A percentile compares a stretch with the other conserved stretches of the same genome.
Conservation (phyloP, 2,888 invertebrate genomes). For the Apamea sordens region DNA sequence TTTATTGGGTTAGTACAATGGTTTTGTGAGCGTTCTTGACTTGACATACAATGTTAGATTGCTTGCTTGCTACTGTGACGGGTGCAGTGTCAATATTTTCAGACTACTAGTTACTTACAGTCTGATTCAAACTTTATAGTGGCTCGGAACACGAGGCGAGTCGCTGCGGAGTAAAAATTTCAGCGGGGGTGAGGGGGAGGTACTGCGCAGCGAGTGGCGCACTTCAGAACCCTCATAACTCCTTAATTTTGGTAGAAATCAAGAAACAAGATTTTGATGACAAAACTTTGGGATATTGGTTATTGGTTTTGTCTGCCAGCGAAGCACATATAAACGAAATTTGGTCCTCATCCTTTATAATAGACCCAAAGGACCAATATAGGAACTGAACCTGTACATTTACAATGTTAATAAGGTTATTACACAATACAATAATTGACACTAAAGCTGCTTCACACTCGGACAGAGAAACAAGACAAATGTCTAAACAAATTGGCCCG, state of each 20-base stretch:
- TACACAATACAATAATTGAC: conserved; percentile 26
- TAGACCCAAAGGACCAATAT: background rate
- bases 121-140: no score
- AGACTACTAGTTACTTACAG: background rate
- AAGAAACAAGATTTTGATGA: background rate
- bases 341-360: background rate
- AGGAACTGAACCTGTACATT: background rate
- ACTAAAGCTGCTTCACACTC: conserved; percentile 12
- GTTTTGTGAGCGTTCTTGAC: background rate
- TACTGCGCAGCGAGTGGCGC: background rate
- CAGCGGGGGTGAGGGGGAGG: background rate
- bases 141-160: no score
- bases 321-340: background rate
- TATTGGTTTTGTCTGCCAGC: background rate
- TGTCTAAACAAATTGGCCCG: conserved; percentile 41
- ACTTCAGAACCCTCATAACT: background rate
- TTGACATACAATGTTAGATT: background rate
- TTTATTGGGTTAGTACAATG: background rate
- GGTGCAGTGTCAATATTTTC: background rate
- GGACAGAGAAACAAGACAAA: conserved; percentile 35
- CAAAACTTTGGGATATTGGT: background rate
- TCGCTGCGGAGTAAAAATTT: background rate
- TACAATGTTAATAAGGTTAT: background rate
- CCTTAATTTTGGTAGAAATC: background rate
- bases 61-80: background rate